Evolutionary conservation across 1,140 invertebrate genomes (phyloP), one percentile per base, ranked within the genome.

Genomic region (Linepithema humile): DNA sequence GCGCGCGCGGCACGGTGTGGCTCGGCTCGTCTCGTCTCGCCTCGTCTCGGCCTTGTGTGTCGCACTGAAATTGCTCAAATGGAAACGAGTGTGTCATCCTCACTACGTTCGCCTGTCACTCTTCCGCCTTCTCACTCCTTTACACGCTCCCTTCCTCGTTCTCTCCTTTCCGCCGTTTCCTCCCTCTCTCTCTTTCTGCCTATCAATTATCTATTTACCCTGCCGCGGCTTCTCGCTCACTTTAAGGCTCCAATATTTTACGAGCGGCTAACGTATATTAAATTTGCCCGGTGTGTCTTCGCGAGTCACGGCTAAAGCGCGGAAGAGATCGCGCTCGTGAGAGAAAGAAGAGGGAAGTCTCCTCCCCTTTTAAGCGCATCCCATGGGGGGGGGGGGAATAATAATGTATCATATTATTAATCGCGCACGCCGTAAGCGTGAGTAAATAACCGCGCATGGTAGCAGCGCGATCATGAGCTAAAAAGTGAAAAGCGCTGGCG

Each of bases 61-160:
- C 90, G 83, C 83, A 77, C 84, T 91, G 88, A 92, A 92, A 90
- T 91, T 89, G 90, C 90, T 92, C 90, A 86, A 85, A 91, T 88
- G 90, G 88, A 92, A 92, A 92, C 80, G 86, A 91, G 88, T 85
- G 83, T 89, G 91, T 91, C 90, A 91, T 91, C 91, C 85, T 91
- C 90, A 85, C 87, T 90, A 86, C 88, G 86, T 83, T 72, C 70
- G 85, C 85, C 77, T 82, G 88, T 91, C 91, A 90, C 84, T 91
- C 74, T 62, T n/a, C 70, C 45, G 45, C 64, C 32, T 12, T 77
- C 53, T 59, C 50, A 45, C 70, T 50, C 29, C 23, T 48, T 1
- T 17, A 9, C 55, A 60, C 43, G 20, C 45, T 32, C 43, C 23
- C 35, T 10, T 3, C 32, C n/a, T 20, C 20, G 17, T 9, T 50